These are phyloP conservation scores for Pristiophorus japonicus DNA, from an alignment of 2,113 vertebrate species.

Conservation along the genomic window DNA sequence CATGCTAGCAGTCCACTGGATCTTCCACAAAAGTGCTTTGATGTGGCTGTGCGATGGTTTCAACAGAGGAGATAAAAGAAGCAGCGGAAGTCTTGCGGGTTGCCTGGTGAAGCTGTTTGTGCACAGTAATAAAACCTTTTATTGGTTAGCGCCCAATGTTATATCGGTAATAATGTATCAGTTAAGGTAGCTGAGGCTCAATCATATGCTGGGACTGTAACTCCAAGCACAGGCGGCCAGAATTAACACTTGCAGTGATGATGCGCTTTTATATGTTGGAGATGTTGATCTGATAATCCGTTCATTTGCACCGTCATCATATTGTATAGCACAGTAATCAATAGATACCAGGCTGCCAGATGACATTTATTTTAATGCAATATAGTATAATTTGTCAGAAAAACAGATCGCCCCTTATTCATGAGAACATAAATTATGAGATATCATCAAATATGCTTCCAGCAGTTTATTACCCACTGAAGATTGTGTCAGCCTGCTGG, in stretches of 20 bases:
- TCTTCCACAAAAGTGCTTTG: not conserved
- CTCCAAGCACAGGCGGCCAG: not conserved
- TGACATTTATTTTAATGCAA: slow-evolving; percentile 30
- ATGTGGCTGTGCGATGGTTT: not conserved
- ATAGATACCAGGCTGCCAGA: not conserved
- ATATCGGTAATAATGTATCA: not conserved
- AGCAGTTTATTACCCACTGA: not conserved
- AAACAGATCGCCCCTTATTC: not conserved
- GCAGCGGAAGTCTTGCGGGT: not conserved
- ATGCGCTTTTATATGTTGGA: not conserved
- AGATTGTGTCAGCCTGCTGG: not conserved
- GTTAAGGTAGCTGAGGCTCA: not conserved
- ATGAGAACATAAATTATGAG: not conserved
- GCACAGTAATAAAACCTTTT: not conserved
- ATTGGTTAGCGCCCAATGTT: not conserved
- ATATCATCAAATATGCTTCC: not conserved
- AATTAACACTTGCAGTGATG: too few species aligned
- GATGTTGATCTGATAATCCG: not conserved
- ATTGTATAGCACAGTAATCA: not conserved
- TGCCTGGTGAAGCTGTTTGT: not conserved
- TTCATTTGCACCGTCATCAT: not conserved
- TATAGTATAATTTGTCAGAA: not conserved
- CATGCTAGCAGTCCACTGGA: not conserved
- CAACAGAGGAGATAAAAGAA: not conserved
- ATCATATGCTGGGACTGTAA: not conserved